Conservation (phyloP, 2,113 vertebrate genomes). For the Platysternon megacephalum region DNA sequence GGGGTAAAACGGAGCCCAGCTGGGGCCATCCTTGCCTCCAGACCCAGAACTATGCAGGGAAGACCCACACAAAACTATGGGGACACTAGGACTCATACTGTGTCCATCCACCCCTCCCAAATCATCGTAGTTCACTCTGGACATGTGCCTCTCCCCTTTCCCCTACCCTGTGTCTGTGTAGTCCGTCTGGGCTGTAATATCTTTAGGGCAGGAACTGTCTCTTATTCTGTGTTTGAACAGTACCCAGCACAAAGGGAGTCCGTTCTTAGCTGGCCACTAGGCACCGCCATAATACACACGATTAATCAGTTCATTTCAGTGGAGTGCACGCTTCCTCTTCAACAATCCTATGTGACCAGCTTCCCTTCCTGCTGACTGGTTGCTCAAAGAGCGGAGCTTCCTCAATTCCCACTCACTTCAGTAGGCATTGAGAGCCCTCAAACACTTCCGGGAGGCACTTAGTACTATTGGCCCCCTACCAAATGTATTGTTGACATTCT, state of each 20-base stretch:
- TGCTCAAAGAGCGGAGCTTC: background rate
- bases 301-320: background rate
- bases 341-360: background rate
- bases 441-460: background rate
- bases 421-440: background rate
- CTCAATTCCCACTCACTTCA: background rate
- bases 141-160: background rate
- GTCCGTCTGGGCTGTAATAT: background rate
- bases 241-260: background rate
- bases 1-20: background rate
- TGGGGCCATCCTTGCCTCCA: background rate
- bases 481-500: background rate
- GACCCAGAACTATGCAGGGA: background rate
- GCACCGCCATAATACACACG: background rate
- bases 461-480: background rate
- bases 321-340: background rate
- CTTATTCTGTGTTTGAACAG: background rate
- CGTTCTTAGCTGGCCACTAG: background rate
- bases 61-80: background rate
- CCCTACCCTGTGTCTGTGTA: background rate
- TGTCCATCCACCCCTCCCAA: background rate
- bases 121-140: background rate
- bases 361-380: background rate
- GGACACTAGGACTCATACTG: background rate
- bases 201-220: background rate